Evolutionary conservation across 2,888 invertebrate species (phyloP).

Genomic region (Celastrina argiolus): DNA sequence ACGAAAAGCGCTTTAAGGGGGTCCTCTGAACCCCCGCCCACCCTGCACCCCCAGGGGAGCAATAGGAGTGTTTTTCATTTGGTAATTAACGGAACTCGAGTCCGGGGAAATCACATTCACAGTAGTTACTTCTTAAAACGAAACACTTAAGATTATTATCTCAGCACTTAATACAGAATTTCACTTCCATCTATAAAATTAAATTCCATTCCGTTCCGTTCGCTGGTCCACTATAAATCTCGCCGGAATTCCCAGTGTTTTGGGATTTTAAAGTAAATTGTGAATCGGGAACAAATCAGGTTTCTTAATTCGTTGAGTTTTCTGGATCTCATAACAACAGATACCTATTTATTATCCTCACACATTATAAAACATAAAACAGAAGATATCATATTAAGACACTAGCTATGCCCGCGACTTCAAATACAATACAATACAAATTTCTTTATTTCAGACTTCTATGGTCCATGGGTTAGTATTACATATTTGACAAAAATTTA

Average conservation of each 20-base stretch:
- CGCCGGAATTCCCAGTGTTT: not conserved
- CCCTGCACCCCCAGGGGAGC: not conserved
- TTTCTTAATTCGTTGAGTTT: too few species aligned
- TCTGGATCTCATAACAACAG: too few species aligned
- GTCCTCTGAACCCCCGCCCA: not conserved
- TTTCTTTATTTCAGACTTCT: too few species aligned
- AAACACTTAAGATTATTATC: constrained; percentile 16
- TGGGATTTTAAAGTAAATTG: constrained; percentile 2
- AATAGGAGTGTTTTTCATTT: constrained; percentile 24
- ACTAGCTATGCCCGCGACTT: too few species aligned
- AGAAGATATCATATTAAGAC: too few species aligned
- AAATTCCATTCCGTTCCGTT: not conserved
- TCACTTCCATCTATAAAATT: constrained; percentile 4
- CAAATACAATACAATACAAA: too few species aligned
- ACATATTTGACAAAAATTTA: too few species aligned
- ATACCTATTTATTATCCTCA: too few species aligned
- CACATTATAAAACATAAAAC: too few species aligned
- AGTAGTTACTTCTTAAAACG: constrained; percentile 18
- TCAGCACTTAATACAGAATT: constrained; percentile 3
- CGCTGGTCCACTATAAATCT: not conserved
- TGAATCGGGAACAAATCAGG: not conserved
- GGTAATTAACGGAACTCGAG: constrained; percentile 21
- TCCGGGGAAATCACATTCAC: constrained; percentile 22
- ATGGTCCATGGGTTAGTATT: too few species aligned
- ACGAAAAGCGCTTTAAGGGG: not conserved